A percentile compares a stretch with the other conserved stretches of the same genome.
phyloP scores from a whole-genome alignment of 53 echinoderm and acorn worm species.

The Apostichopus leukothele region DNA sequence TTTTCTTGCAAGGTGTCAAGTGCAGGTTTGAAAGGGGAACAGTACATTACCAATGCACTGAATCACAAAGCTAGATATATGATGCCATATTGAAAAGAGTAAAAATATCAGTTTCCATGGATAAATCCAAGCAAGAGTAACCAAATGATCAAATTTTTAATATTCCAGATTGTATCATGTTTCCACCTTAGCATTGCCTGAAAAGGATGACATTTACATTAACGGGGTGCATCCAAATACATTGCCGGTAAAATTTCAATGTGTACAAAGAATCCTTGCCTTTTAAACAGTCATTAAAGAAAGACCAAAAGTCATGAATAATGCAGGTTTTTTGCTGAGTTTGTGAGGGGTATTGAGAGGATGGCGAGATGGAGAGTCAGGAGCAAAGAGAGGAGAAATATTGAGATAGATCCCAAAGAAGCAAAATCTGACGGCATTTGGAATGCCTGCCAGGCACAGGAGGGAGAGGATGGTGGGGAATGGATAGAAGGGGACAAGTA shows the following conservation, averaged over 20 bases:
- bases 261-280: background rate
- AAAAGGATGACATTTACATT: conserved; percentile 22
- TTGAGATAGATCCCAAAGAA: background rate
- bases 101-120: background rate
- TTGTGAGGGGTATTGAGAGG: too few species aligned
- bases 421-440: background rate
- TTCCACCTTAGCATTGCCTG: background rate
- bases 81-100: background rate
- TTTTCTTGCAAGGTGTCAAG: too few species aligned
- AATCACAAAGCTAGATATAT: too few species aligned
- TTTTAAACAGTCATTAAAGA: background rate
- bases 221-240: background rate
- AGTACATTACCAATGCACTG: too few species aligned
- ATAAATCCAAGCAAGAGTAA: background rate
- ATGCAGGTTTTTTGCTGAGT: background rate
- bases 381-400: background rate
- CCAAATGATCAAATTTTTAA: conserved; percentile 3
- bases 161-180: conserved; percentile 24
- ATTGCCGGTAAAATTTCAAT: background rate
- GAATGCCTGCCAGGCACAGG: background rate
- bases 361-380: too few species aligned
- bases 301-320: conserved; percentile 34
- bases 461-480: background rate
- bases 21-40: too few species aligned
- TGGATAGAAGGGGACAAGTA: too few species aligned